These are phyloP conservation scores for Agrilus mali DNA, from an alignment of 2,888 invertebrate genomes.

Conservation along the genomic window DNA sequence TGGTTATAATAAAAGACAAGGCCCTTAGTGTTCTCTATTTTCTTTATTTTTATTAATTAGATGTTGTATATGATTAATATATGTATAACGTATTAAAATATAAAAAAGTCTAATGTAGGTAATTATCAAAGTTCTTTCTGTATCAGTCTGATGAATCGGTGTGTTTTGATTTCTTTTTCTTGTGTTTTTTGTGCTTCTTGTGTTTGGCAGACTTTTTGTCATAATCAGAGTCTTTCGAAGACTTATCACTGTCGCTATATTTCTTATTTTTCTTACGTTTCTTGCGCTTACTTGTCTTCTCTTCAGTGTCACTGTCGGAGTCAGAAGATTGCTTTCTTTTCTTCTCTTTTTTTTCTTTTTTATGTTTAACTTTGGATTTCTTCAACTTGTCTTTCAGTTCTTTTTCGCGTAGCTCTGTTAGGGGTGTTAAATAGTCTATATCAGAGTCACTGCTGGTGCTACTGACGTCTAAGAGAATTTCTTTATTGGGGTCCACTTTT, in stretches of 20 bases:
- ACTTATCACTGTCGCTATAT: background rate
- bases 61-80: background rate
- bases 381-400: conserved; percentile 61
- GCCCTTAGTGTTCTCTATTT: conserved; percentile 2
- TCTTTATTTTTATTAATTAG: conserved; percentile 5
- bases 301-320: conserved; percentile 20
- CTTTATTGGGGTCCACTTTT: conserved; percentile 87
- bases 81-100: background rate
- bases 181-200: too few relatives aligned
- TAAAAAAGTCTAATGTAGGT: conserved; percentile 1
- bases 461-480: conserved; percentile 84
- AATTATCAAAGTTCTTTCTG: background rate
- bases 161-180: background rate
- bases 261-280: background rate
- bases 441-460: conserved; percentile 87
- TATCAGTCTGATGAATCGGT: background rate
- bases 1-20: conserved; percentile 26
- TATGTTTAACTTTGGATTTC: conserved; percentile 45
- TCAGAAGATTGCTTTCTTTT: conserved; percentile 19
- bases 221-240: too few relatives aligned
- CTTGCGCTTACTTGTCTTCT: too few relatives aligned
- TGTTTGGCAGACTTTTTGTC: too few relatives aligned
- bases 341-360: conserved; percentile 38
- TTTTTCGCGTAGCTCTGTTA: conserved; percentile 65
- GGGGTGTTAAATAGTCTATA: conserved; percentile 68